Base-by-base conservation (phyloP, 2,888 invertebrate species). In the Calameuta pallipes region DNA sequence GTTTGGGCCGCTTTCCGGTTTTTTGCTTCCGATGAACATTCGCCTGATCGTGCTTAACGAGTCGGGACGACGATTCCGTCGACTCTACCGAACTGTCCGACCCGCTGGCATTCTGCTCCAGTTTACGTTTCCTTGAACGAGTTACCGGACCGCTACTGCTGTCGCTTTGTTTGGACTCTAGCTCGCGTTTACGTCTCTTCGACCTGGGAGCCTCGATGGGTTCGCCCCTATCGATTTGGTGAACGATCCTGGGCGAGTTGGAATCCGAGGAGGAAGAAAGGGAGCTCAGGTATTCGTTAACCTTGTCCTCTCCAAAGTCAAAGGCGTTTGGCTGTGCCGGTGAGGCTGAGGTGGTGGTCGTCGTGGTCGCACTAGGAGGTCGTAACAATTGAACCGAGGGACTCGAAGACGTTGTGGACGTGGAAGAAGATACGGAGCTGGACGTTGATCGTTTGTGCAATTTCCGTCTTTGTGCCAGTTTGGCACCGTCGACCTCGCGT, bases 401-500 rank as follows among this genome's bases (percentile, higher is more conserved):
- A 70, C 84, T 86, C 41, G 87, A 87, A 13, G 89, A 89, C n/a
- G 87, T 83, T 9, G 92, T 92, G 74, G 92, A 93, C 70, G 92
- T 91, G 73, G 92, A 92, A 0, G 92, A 92, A 13, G 90, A 90
- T 1, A 91, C 90, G 11, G 92, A 91, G 76, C 91, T 92, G 31
- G 91, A 92, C 1, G 92, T 92, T 41, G 93, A 92, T 76, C 93
- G 92, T 83, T 95, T 94, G 85, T 94, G 95, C 88, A 94, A 92
- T 86, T 94, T 93, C 6, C 96, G 92, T 37, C 96, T 92, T 88
- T 95, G 95, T 15, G 96, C 95, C 77, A 96, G 91, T 83, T 95
- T 94, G 0, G 96, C 96, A 78, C 94, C 94, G 41, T 94, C 93
- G 1, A 96, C 96, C 85, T 96, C 96, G 90, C 95, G 93, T 78